Base-by-base conservation (phyloP, 2,888 invertebrate species). In the Strigamia transsilvanica region DNA sequence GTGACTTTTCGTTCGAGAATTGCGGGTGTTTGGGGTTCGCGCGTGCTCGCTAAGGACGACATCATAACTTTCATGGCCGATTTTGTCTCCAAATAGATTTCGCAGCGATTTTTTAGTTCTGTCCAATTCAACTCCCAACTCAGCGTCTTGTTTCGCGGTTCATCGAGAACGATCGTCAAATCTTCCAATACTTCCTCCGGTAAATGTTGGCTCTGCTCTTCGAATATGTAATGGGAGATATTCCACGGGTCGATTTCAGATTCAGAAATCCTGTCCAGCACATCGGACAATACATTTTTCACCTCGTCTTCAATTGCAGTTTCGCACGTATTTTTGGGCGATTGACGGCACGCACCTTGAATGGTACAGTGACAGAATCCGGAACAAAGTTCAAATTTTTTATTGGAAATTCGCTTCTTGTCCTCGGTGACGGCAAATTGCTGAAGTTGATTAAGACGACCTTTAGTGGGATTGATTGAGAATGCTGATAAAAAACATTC, bases 401-500 rank as follows among this genome's bases (percentile, higher is more conserved):
- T 5, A 2, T 9, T 10, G 23, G 61, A 21, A 23, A 13, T 23
- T 13, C 2, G 21, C 18, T n/a, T n/a, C 10, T 13, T 2, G 5
- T 42, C n/a, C 15, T 18, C 23, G 6, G 13, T 27, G n/a, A 32
- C 34, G 15, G 41, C 81, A n/a, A 38, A 81, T 51, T 38, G 1
- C 38, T 81, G 9, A 4, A 81, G 81, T 34, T 18, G 5, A 21
- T 12, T 9, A 1, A 81, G 15, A 12, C 81, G 42, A 5, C 73
- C 81, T 15, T 34, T 38, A 21, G 73, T 66, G 2, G 81, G 81
- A 66, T 73, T 41, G 18, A 81, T 73, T 18, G 81, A 81, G 89
- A 94, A 94, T 0, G 94, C 93, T 0, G 94, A 93, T 61, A 94
- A 89, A 0, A 92, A 88, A 86, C 93, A 94, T 88, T 94, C 94